These are phyloP conservation scores for Poliocrania exsul DNA, from an alignment of 2,797 vertebrate species.

Conservation along the genomic window DNA sequence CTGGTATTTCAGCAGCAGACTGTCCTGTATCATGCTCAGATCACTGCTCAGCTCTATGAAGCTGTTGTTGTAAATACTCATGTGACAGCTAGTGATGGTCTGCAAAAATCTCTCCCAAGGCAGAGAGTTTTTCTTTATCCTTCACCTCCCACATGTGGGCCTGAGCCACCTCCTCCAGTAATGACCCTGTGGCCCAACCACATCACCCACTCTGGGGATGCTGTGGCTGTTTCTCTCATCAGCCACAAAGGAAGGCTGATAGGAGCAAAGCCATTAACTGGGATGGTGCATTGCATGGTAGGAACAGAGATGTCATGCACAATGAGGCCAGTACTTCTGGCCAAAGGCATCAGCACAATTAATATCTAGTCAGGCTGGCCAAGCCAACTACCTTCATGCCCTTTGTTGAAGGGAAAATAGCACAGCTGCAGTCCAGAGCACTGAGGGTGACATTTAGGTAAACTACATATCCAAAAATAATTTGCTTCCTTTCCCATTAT, in stretches of 20 bases:
- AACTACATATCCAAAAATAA: not conserved
- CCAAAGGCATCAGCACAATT: not conserved
- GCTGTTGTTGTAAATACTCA: not conserved
- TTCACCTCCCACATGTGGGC: too few species aligned
- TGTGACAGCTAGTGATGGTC: not conserved
- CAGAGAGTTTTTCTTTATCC: not conserved
- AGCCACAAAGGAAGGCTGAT: rapidly evolving
- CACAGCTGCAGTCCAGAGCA: not conserved
- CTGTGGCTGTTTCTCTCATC: rapidly evolving
- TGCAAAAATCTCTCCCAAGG: not conserved
- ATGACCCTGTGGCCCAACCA: rapidly evolving
- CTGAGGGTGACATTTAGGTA: not conserved
- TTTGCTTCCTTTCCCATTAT: not conserved
- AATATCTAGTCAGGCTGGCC: not conserved
- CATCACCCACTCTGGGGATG: rapidly evolving
- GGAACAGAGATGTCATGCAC: rapidly evolving
- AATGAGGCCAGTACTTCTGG: not conserved
- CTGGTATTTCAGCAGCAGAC: not conserved
- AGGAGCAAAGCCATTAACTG: not conserved
- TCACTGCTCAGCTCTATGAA: not conserved
- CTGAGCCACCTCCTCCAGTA: not conserved
- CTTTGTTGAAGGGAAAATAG: not conserved
- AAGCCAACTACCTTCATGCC: not conserved
- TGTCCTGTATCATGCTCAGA: rapidly evolving
- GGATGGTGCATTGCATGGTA: rapidly evolving